Base-by-base conservation (phyloP, 2,113 vertebrate species). In the Athene cunicularia region DNA sequence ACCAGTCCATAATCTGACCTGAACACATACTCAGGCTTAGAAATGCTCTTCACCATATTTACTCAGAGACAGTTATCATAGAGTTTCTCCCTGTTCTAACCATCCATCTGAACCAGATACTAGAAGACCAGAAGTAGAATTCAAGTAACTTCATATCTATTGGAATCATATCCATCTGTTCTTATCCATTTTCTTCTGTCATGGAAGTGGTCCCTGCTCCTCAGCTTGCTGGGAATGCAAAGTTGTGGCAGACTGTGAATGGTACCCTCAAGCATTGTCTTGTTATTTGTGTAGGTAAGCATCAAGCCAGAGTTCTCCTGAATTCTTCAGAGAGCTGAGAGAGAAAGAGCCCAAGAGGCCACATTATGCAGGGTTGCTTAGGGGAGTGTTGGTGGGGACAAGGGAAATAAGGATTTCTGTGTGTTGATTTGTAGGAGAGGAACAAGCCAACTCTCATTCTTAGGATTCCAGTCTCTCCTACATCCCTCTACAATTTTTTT, bases 231-330 rank as follows among this genome's bases (percentile, higher is more conserved):
- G 81, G 74, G 53, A 43, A 32, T 11, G 64, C 43, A 39, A 83
- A 80, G 47, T 11, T 0, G 0, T 28, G n/a, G 50, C 63, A 89
- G 82, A 55, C 50, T 89, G 28, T n/a, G 56, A 59, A 15, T 28
- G 52, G 70, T 11, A 45, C 17, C 68, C 26, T 56, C 35, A 20
- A 53, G 66, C 27, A 35, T 75, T 47, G 16, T 62, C 58, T 6
- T 76, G 80, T 94, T 98, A 98, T 17, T 98, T 98, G 96, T 98
- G 98, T 17, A 98, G 97, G 64, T 98, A 98, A 66, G 98, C 98
- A 16, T 98, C 98, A 3, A 98, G 96, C 98, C 98, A 98, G 81
- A 99, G 98, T 59, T 98, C 97, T 75, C 98, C 98, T 0, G 97
- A 98, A 72, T 96, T 96, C 96, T 98, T 98, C 81, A 99, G 97